Evolutionary conservation across 2,888 invertebrate genomes (phyloP), one percentile per base, ranked within the genome.

Genomic region (Achlya flavicornis): DNA sequence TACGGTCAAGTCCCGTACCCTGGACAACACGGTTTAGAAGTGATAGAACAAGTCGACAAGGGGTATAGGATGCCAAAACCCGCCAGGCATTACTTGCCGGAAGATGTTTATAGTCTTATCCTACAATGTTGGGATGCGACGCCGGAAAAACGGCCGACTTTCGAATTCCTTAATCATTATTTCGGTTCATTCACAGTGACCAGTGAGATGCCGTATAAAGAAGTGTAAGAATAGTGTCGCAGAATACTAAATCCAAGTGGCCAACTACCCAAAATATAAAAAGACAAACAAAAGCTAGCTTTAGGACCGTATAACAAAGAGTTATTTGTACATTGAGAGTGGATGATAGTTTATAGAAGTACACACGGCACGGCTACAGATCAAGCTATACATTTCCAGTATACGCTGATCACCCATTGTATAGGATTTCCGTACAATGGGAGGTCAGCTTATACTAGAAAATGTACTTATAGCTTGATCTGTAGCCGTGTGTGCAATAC

Each of bases 31-130:
- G 98, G 99, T 65, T 96, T 98, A 61, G 99, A 99, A 89, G 99
- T 99, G 10, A 98, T 99, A 74, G 98, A 99, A 80, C 98, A 98
- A 88, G 97, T 99, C 57, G 98, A 99, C 78, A 96, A 97, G 77
- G 99, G 99, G 63, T 99, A 99, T 94, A 95, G 99, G 78, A 99
- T 99, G 99, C 98, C 98, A 46, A 98, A 98, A 84, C 99, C 99
- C 0, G 95, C 96, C 35, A 96, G 96, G 64, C 98, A 98, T 81
- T 96, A 96, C 78, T 95, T 99, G 74, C 99, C 99, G 3, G 99
- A 99, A 82, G 97, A 97, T 79, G 98, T 99, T 69, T 99, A 99
- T 92, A 96, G 97, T 82, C 95, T 98, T 75, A 98, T 99, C 98
- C 93, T 98, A 62, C 97, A 98, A 82, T 99, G 98, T 88, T 99